A percentile compares a stretch with the other conserved stretches of the same genome.
These are phyloP conservation scores for Chloropsis cyanopogon DNA, from an alignment of 2,113 vertebrate species.

Conservation along the genomic window DNA sequence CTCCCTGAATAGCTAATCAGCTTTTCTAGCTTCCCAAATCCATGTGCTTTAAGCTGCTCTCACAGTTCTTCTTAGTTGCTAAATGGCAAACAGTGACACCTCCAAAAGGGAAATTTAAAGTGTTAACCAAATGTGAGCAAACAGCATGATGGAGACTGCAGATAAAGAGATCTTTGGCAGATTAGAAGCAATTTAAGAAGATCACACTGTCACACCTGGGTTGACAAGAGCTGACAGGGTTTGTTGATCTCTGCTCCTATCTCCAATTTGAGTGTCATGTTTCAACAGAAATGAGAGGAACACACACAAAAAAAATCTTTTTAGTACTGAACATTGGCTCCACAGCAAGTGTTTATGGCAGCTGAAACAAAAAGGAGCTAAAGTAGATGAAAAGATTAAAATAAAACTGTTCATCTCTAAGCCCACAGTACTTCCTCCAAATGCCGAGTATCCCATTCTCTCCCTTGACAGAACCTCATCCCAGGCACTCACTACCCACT, in stretches of 20 bases:
- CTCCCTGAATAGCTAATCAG: slow-evolving; percentile 83
- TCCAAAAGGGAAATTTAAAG: slow-evolving; percentile 73
- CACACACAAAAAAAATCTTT: slow-evolving; percentile 3
- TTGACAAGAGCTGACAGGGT: slow-evolving; percentile 80
- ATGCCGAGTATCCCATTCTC: not conserved
- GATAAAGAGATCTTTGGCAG: slow-evolving; percentile 72
- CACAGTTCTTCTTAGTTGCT: slow-evolving; percentile 67
- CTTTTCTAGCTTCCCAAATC: slow-evolving; percentile 74
- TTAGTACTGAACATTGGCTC: slow-evolving; percentile 4
- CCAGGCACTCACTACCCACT: slow-evolving; percentile 6
- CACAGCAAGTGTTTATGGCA: slow-evolving; percentile 48
- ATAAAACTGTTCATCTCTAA: slow-evolving; percentile 51
- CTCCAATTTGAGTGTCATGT: slow-evolving; percentile 76
- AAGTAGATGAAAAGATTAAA: slow-evolving; percentile 61
- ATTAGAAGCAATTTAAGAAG: slow-evolving; percentile 78
- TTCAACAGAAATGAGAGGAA: slow-evolving; percentile 67
- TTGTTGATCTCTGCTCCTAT: slow-evolving; percentile 77
- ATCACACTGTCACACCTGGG: slow-evolving; percentile 77
- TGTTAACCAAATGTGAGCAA: slow-evolving; percentile 78
- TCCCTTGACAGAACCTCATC: not conserved
- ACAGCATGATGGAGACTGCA: slow-evolving; percentile 70
- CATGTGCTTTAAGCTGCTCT: slow-evolving; percentile 67
- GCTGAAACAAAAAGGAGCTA: slow-evolving; percentile 48
- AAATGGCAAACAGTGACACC: slow-evolving; percentile 78
- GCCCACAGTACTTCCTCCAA: not conserved